Base-by-base conservation (phyloP, 2,888 invertebrate species). In the Thecophora atra region DNA sequence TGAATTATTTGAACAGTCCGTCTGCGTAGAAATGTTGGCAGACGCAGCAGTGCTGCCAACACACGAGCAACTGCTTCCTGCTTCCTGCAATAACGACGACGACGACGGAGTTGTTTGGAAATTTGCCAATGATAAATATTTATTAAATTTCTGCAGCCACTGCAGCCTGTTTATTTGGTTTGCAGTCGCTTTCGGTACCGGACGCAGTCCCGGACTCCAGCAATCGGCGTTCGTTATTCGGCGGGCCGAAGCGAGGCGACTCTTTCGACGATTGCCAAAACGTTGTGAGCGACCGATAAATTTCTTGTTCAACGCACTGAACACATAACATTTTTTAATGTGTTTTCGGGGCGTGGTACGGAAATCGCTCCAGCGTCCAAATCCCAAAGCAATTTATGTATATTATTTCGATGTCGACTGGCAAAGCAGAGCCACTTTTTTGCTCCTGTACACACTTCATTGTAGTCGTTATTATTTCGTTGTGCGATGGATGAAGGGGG, bases 91-190 rank as follows among this genome's bases (percentile, higher is more conserved):
- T 51, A 68, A 44, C 24, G 56, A 68, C 6, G 47, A 66, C 28
- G 58, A 44, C 24, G 56, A 68, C 6, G 47, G 37, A 21, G 15
- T 60, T 62, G 58, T 51, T 63, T 70, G 70, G 70, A 62, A 52
- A 63, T 63, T 52, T 63, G 62, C 70, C 70, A 70, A 30, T 63
- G 70, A 70, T 70, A 63, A 63, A 63, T 70, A 63, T 70, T 70
- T 70, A 70, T 70, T 70, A 63, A 70, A 70, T 70, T 70, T 63
- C 62, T 70, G 70, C 70, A n/a, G 70, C 70, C 62, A 70, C 51
- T 52, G 70, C 70, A 63, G 62, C 30, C 28, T 19, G 60, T 70
- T 70, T 70, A 62, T 63, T 62, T 70, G 30, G 19, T 52, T 63
- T 63, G 13, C n/a, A n/a, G 52, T 37, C 30, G 52, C 68, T n/a